phyloP scores from a whole-genome alignment of 2,888 invertebrate genomes.

The Erynnis tages region DNA sequence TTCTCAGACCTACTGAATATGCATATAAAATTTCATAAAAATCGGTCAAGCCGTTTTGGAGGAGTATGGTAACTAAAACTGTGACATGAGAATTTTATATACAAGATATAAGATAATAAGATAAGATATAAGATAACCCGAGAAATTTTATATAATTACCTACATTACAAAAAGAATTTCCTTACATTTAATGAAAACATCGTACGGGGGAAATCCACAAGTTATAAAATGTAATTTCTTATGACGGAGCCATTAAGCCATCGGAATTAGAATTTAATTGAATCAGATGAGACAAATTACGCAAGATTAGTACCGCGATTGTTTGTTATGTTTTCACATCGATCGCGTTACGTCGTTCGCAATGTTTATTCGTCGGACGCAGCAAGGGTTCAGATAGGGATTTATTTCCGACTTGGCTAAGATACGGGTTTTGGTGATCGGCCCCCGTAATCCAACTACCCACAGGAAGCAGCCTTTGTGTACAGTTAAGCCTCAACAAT shows the following conservation, averaged over 20 bases:
- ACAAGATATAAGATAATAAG: too few species aligned
- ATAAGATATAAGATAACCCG: too few species aligned
- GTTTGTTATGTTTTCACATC: conserved; percentile 56
- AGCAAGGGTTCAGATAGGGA: conserved; percentile 56
- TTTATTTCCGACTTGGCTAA: conserved; percentile 62
- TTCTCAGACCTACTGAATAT: too few species aligned
- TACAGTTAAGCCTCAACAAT: conserved; percentile 3
- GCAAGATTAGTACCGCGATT: conserved; percentile 34
- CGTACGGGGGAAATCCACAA: background rate
- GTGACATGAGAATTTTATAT: too few species aligned
- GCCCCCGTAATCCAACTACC: conserved; percentile 50
- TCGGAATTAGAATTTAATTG: conserved; percentile 31
- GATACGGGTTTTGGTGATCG: conserved; percentile 57
- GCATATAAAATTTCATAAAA: too few species aligned
- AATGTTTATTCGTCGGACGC: conserved; percentile 62
- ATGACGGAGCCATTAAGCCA: conserved; percentile 25
- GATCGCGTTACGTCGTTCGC: conserved; percentile 53
- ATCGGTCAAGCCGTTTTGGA: too few species aligned
- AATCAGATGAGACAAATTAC: conserved; percentile 37
- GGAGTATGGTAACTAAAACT: too few species aligned
- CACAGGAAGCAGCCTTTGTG: conserved; percentile 26
- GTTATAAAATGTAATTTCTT: conserved; percentile 22
- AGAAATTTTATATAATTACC: too few species aligned
- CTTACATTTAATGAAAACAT: background rate
- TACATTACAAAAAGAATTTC: background rate